A percentile compares a stretch with the other conserved stretches of the same genome.
phyloP scores from a whole-genome alignment of 1,140 invertebrate species.

The Drosophila ananassae region DNA sequence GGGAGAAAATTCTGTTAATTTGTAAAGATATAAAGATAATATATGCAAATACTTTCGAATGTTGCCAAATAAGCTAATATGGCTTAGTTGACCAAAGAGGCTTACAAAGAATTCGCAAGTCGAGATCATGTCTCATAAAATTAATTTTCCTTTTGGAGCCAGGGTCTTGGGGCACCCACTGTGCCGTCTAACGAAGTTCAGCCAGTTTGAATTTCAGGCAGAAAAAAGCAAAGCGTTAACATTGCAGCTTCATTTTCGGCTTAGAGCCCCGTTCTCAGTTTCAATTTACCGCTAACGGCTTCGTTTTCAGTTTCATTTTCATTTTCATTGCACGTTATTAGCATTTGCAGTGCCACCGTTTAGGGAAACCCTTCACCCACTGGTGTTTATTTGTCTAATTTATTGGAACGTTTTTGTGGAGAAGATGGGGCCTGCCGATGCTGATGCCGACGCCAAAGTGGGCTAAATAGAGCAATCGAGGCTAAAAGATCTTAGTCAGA shows the following conservation, averaged over 20 bases:
- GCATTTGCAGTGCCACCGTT: slow-evolving; percentile 71
- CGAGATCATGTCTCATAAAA: slow-evolving; percentile 5
- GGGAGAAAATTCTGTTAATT: slow-evolving; percentile 47
- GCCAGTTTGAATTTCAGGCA: slow-evolving; percentile 36
- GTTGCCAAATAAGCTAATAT: slow-evolving; percentile 16
- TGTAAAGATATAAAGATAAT: slow-evolving; percentile 25
- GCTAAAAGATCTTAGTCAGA: slow-evolving; percentile 52
- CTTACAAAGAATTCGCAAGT: not conserved
- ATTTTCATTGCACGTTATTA: slow-evolving; percentile 63
- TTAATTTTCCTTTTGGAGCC: not conserved
- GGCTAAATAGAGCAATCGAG: slow-evolving; percentile 78
- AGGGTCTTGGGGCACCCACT: slow-evolving; percentile 8
- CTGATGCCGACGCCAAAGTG: slow-evolving; percentile 26
- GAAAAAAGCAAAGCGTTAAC: slow-evolving; percentile 72
- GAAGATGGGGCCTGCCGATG: not conserved
- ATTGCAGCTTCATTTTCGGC: slow-evolving; percentile 68
- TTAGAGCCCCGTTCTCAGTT: slow-evolving; percentile 48
- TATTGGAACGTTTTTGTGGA: slow-evolving; percentile 57
- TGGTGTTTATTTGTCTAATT: slow-evolving; percentile 79
- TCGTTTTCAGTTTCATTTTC: slow-evolving; percentile 56
- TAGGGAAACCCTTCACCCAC: slow-evolving; percentile 71
- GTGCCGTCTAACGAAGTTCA: slow-evolving; percentile 41
- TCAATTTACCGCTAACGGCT: slow-evolving; percentile 58
- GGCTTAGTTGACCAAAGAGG: slow-evolving; percentile 12
- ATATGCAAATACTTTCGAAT: slow-evolving; percentile 48